Conservation (phyloP, 2,113 vertebrate genomes). For the Cynocephalus volans region DNA sequence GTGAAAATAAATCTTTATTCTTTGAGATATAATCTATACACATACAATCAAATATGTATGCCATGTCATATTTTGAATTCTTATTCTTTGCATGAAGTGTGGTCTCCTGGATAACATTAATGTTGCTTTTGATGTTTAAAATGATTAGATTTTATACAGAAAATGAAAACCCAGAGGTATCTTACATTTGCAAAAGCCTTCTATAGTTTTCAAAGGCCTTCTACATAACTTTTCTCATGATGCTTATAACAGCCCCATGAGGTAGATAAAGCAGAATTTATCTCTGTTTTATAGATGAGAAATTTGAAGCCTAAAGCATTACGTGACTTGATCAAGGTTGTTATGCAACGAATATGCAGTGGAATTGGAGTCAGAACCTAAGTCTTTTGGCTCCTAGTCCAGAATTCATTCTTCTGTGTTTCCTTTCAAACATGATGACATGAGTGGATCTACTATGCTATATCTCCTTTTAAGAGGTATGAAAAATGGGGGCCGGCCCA, state of each 20-base stretch:
- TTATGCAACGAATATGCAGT: background rate
- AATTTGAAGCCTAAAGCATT: background rate
- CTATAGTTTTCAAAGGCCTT: background rate
- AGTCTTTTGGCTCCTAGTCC: background rate
- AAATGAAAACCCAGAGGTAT: background rate
- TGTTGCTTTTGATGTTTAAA: slow-evolving; percentile 11
- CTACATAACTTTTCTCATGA: background rate
- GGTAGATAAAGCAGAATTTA: background rate
- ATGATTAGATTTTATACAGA: slow-evolving; percentile 16
- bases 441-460: background rate
- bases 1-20: background rate
- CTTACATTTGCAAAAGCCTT: background rate
- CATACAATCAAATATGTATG: background rate
- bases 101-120: background rate
- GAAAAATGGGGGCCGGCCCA: too few species aligned
- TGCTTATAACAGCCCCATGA: background rate
- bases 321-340: background rate
- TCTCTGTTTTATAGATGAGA: background rate
- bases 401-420: background rate
- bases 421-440: background rate
- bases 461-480: background rate
- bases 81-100: background rate
- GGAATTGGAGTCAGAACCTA: background rate
- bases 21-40: background rate
- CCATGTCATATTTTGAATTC: background rate